Evolutionary conservation across 2,888 invertebrate genomes (phyloP).

Genomic region (Stramonita haemastoma): DNA sequence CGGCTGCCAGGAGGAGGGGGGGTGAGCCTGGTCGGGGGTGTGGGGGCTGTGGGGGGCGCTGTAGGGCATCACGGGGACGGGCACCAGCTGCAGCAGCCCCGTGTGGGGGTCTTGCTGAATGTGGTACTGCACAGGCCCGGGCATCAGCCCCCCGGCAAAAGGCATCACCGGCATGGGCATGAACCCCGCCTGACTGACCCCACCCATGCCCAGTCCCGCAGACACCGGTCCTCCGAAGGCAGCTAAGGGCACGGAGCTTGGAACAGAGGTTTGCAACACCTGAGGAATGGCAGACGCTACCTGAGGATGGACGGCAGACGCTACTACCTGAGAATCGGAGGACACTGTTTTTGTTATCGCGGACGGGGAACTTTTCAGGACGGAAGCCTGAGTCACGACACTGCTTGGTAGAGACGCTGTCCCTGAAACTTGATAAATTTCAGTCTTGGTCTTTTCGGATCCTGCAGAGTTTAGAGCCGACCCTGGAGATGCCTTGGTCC

Average conservation of each 20-base stretch:
- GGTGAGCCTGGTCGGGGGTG: constrained; percentile 21
- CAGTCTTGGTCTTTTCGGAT: not conserved
- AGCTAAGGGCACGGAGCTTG: not conserved
- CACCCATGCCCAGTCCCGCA: not conserved
- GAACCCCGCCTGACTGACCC: constrained; percentile 2
- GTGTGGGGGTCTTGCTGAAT: constrained; percentile 72
- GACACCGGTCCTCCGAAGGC: not conserved
- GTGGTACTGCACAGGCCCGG: constrained; percentile 64
- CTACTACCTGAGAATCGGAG: not conserved
- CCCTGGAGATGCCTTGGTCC: not conserved
- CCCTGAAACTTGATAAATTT: not conserved
- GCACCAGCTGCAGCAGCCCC: constrained; percentile 69
- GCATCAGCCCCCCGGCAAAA: constrained; percentile 55
- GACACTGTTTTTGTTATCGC: not conserved
- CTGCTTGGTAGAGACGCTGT: not conserved
- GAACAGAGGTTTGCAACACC: not conserved
- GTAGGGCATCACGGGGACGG: constrained; percentile 56
- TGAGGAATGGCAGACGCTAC: not conserved
- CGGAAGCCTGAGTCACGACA: not conserved
- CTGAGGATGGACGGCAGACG: too few relatives aligned
- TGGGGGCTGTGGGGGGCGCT: constrained; percentile 44
- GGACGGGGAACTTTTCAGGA: not conserved
- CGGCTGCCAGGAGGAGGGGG: not conserved
- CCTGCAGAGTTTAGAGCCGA: not conserved
- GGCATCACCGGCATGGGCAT: constrained; percentile 58